Percentiles rank a stretch among this genome's conserved stretches.
phyloP scores from a whole-genome alignment of 2,797 vertebrate species.

The Enteromius afrohamiltoni region DNA sequence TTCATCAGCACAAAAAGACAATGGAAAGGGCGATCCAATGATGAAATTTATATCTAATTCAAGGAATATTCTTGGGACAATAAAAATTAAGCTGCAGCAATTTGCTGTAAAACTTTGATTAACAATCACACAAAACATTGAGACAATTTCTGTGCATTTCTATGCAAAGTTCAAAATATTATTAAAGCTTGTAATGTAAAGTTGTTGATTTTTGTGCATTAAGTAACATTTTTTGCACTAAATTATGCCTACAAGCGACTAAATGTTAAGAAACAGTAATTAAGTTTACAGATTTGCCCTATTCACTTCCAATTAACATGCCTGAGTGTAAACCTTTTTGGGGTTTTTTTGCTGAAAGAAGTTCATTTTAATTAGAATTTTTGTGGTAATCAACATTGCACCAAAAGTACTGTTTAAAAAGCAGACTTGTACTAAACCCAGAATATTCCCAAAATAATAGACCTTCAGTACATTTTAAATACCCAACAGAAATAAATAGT shows the following conservation, averaged over 20 bases:
- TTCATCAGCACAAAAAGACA: slow-evolving; percentile 5
- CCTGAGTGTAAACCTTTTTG: not conserved
- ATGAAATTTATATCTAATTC: not conserved
- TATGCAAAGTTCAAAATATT: not conserved
- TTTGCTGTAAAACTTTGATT: not conserved
- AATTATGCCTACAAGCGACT: not conserved
- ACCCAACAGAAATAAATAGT: not conserved
- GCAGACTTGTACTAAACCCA: not conserved
- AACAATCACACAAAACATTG: not conserved
- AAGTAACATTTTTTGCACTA: not conserved
- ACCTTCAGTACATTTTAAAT: not conserved
- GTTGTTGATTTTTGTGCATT: not conserved
- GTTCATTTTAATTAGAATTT: not conserved
- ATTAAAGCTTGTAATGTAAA: not conserved
- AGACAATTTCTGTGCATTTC: no score
- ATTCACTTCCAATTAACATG: not conserved
- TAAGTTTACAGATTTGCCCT: not conserved
- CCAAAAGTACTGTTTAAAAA: not conserved
- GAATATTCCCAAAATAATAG: not conserved
- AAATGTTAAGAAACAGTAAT: not conserved
- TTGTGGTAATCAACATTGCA: not conserved
- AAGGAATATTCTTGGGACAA: not conserved
- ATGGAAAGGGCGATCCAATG: not conserved
- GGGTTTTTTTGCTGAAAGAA: not conserved
- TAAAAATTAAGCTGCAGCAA: not conserved